Conservation (phyloP, 2,113 vertebrate species). For the Chinchilla lanigera region DNA sequence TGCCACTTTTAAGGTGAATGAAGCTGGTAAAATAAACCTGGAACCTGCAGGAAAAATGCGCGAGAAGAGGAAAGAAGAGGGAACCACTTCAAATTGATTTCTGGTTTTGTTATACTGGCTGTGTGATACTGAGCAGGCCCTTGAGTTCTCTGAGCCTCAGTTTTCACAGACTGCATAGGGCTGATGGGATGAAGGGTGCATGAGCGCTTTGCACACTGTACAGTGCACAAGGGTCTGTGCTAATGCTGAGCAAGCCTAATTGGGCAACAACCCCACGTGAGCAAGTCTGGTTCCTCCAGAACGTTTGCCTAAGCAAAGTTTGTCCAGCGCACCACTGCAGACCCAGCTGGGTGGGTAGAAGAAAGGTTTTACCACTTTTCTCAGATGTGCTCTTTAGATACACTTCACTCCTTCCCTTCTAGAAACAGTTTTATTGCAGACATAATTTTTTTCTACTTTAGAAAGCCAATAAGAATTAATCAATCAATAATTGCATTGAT, state of each 20-base stretch:
- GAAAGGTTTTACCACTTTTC: background rate
- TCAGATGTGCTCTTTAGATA: constrained; percentile 5
- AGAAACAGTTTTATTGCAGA: constrained; percentile 61
- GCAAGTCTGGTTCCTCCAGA: background rate
- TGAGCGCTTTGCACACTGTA: rapidly evolving
- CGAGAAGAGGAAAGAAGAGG: background rate
- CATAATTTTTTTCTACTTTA: constrained; percentile 79
- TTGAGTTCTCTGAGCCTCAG: background rate
- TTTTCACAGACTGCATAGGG: background rate
- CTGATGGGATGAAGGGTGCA: background rate
- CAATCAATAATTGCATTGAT: constrained; percentile 84
- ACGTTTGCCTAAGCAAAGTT: background rate
- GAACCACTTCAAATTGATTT: background rate
- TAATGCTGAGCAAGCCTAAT: rapidly evolving
- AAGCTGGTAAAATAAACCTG: background rate
- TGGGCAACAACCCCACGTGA: background rate
- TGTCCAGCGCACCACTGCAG: background rate
- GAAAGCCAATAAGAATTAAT: constrained; percentile 83
- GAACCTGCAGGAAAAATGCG: background rate
- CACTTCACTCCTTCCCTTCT: background rate
- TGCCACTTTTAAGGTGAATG: background rate
- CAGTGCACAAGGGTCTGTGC: rapidly evolving
- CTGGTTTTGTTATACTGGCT: background rate
- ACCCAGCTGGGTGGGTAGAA: background rate
- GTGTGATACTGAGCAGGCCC: background rate